phyloP scores from a whole-genome alignment of 2,797 vertebrate genomes.

The Macrochelys suwanniensis region DNA sequence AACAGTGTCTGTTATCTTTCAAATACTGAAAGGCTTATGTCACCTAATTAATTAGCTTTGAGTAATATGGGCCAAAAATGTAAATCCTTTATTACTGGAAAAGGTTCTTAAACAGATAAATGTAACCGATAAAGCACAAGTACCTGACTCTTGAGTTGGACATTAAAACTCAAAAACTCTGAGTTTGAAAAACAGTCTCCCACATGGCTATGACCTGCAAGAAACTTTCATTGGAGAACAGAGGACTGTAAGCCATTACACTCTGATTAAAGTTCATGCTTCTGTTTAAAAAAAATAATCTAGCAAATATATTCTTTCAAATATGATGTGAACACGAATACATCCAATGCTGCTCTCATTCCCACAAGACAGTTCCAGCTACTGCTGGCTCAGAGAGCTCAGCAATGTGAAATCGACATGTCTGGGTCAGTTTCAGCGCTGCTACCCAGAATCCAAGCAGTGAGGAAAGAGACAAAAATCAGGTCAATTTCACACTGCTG shows the following conservation, averaged over 20 bases:
- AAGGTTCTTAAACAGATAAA: not conserved
- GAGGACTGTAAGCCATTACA: not conserved
- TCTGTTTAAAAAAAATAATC: not conserved
- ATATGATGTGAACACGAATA: not conserved
- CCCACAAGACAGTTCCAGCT: not conserved
- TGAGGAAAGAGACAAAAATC: not conserved
- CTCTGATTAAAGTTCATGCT: not conserved
- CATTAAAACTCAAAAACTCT: not conserved
- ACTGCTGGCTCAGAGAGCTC: not conserved
- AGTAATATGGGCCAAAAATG: not conserved
- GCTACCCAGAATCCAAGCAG: not conserved
- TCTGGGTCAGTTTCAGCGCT: not conserved
- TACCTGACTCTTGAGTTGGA: not conserved
- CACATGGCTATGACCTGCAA: not conserved
- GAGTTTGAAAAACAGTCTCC: not conserved
- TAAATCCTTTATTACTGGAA: not conserved
- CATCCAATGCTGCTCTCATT: rapidly evolving
- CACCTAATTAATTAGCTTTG: not conserved
- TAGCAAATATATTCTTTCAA: not conserved
- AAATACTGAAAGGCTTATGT: not conserved
- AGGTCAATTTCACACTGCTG: not conserved
- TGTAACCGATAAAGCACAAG: not conserved
- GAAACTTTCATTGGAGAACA: not conserved
- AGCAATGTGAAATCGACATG: not conserved
- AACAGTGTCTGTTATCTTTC: not conserved